These are phyloP conservation scores for Myrmecobius fasciatus DNA, from an alignment of 2,113 vertebrate genomes.

Conservation along the genomic window DNA sequence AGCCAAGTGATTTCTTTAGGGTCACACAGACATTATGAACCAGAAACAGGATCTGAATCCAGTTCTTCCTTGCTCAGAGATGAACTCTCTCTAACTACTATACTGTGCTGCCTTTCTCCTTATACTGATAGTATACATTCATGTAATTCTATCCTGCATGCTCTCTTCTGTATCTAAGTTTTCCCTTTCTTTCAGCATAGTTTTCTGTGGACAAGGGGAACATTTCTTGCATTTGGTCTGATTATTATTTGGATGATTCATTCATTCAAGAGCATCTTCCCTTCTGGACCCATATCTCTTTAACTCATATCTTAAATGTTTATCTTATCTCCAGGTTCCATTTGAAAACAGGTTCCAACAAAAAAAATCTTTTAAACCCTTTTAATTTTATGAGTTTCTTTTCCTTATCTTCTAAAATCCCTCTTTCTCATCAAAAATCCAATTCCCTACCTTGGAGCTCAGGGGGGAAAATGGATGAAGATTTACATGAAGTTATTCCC, in stretches of 20 bases:
- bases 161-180: background rate
- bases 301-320: background rate
- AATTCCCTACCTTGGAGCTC: background rate
- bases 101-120: background rate
- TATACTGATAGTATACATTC: background rate
- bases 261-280: background rate
- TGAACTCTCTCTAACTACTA: background rate
- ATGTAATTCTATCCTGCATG: accelerated
- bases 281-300: background rate
- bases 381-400: background rate
- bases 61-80: background rate
- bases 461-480: background rate
- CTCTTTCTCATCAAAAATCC: background rate
- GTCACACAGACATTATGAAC: background rate
- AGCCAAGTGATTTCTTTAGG: background rate
- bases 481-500: conserved; percentile 11
- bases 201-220: background rate
- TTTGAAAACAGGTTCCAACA: conserved; percentile 24
- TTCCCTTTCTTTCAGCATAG: background rate
- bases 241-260: background rate
- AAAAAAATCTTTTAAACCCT: conserved; percentile 3
- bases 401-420: background rate
- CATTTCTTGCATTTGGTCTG: background rate
- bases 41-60: background rate
- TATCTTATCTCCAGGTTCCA: background rate